Base-by-base conservation (phyloP, 2,888 invertebrate species). In the Chalcis sispes region DNA sequence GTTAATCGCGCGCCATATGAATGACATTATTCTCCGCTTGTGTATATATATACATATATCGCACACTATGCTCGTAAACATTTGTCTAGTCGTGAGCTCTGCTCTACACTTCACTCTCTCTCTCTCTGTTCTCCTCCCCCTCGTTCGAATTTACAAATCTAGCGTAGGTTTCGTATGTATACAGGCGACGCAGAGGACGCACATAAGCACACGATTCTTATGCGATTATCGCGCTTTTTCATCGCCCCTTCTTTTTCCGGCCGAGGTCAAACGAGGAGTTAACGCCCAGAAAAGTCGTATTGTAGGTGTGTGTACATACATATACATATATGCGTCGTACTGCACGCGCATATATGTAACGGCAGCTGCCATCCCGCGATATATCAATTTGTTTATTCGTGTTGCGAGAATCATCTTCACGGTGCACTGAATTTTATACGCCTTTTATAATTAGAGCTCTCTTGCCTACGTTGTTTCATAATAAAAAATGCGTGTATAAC, bases 1-100 rank as follows among this genome's bases (percentile, higher is more conserved):
- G 85, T 81, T 86, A 85, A 86, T 85, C 81, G 74, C 72, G 54
- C 23, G 50, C 20, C 48, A 59, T 77, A 79, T 80, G 82, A 84
- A 82, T 81, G 83, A 84, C 82, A 83, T 83, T 82, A 85, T 84
- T 85, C 79, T 15, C 2, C 3, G 50, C 7, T 18, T 40, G 36
- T 13, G n/a, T 46, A 4, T 36, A 10, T 32, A n/a, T 58, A 10
- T 18, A 18, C 18, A 15, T 18, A 15, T 42, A 20, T 48, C 42
- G 40, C 52, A 3, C 40, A 15, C n/a, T 20, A 10, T 20, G 18
- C n/a, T 15, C 40, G 23, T 29, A n/a, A 25, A 46, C 58, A 59
- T 70, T 70, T 70, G 48, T 70, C 36, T 58, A 48, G 50, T 4
- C 29, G 36, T 13, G 46, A 7, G 20, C 18, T 36, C 15, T 23